Percentiles rank a stretch among this genome's conserved stretches.
Conservation (phyloP, 2,113 vertebrate species). For the Myrmophylax atrothorax region DNA sequence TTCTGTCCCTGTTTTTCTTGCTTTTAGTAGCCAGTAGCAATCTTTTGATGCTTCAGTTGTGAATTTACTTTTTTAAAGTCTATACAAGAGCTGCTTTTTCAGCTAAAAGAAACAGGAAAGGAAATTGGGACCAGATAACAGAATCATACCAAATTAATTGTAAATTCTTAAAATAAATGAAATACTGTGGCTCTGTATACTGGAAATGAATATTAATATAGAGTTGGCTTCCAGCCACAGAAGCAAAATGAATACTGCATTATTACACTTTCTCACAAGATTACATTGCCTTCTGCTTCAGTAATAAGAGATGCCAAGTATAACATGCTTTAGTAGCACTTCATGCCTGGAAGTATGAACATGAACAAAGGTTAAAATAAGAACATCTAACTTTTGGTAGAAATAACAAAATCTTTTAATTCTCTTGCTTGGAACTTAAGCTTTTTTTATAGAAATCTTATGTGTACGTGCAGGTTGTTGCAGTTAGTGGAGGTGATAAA, state of each 20-base stretch:
- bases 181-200: slow-evolving; percentile 64
- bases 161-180: slow-evolving; percentile 75
- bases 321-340: slow-evolving; percentile 58
- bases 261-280: slow-evolving; percentile 65
- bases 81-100: slow-evolving; percentile 54
- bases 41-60: slow-evolving; percentile 63
- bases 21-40: slow-evolving; percentile 65
- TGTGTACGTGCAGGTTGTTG: slow-evolving; percentile 11
- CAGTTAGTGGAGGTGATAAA: background rate
- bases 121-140: slow-evolving; percentile 69
- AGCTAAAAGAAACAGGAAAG: slow-evolving; percentile 64
- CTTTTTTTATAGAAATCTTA: slow-evolving; percentile 2
- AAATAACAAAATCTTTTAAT: slow-evolving; percentile 54
- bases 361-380: slow-evolving; percentile 66
- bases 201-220: slow-evolving; percentile 68
- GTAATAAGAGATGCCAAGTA: slow-evolving; percentile 52
- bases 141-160: slow-evolving; percentile 72
- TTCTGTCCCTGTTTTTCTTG: slow-evolving; percentile 45
- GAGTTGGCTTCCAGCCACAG: slow-evolving; percentile 66
- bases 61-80: slow-evolving; percentile 57
- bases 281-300: slow-evolving; percentile 66
- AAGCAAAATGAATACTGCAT: slow-evolving; percentile 63
- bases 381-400: slow-evolving; percentile 61
- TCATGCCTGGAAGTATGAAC: slow-evolving; percentile 57
- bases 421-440: background rate